These are phyloP conservation scores for Siphlonurus alternatus DNA, from an alignment of 2,888 invertebrate genomes.

Conservation along the genomic window DNA sequence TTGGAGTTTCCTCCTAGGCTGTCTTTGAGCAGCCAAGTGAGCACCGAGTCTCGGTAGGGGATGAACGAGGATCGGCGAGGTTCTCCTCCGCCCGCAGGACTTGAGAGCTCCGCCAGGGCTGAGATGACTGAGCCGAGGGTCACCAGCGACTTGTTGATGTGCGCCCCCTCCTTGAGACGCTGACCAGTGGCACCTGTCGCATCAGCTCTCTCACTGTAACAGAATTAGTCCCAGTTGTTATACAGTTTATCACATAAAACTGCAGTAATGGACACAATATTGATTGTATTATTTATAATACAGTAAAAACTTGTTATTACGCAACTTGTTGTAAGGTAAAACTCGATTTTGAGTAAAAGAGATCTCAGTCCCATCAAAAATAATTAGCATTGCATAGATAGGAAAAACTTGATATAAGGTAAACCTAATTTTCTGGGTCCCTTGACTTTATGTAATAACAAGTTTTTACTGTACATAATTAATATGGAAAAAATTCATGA, in stretches of 20 bases:
- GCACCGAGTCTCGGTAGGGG: slow-evolving; percentile 73
- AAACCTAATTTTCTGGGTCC: no score
- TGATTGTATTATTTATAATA: not conserved
- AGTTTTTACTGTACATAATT: no score
- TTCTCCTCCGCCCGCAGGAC: slow-evolving; percentile 6
- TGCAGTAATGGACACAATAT: not conserved
- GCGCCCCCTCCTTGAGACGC: slow-evolving; percentile 74
- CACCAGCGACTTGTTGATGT: slow-evolving; percentile 79
- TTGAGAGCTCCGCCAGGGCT: slow-evolving; percentile 54
- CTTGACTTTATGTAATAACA: no score
- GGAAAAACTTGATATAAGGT: no score
- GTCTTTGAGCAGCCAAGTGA: slow-evolving; percentile 78
- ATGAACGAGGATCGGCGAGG: slow-evolving; percentile 38
- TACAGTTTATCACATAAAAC: not conserved
- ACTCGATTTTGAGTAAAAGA: no score
- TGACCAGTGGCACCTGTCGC: slow-evolving; percentile 83
- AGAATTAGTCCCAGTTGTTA: not conserved
- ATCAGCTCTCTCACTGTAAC: slow-evolving; percentile 65
- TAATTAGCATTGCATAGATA: no score
- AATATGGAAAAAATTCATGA: no score
- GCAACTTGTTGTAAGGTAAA: not conserved
- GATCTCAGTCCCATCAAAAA: no score
- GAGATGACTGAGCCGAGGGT: slow-evolving; percentile 79
- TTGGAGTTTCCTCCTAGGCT: slow-evolving; percentile 80
- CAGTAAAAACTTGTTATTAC: no score